Base-by-base conservation (phyloP, 2,113 vertebrate genomes). In the Chroicocephalus ridibundus region DNA sequence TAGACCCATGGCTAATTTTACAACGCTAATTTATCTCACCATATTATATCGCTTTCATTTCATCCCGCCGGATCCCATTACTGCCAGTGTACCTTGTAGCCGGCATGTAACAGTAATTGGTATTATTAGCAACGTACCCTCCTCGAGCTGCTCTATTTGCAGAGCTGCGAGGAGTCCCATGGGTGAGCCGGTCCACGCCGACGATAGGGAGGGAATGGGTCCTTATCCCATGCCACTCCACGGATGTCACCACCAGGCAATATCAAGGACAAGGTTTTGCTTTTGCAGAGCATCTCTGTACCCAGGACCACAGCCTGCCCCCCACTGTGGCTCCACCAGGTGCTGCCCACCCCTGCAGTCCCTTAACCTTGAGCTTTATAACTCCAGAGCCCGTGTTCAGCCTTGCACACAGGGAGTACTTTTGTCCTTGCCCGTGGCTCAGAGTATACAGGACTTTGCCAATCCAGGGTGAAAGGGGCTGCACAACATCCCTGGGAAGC, bases 1-100 rank as follows among this genome's bases (percentile, higher is more conserved):
- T 95, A 97, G 95, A 96, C 95, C 90, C 97, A 78, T 82, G 91
- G 95, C 97, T 97, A 97, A 97, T 97, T 97, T 97, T 93, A 95
- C 96, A 93, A 81, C 14, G 12, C 85, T 96, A 97, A 97, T 97
- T 97, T 97, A 97, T 97, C 96, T 97, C 95, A 81, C 86, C 96
- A 84, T 96, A 97, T 97, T 97, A 96, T 75, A 95, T 78, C 4
- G 57, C 95, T 96, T 96, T 95, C 95, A 95, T 97, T 97, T 89
- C 81, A 86, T 97, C 94, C 96, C 95, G 90, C 91, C 16, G 64
- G 94, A 97, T 96, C 95, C 94, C 95, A 93, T 97, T 97, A 97
- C 93, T 82, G 86, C 95, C 77, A 79, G 87, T 32, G 80, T 95
- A 96, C 97, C 96, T 97, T 96, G 96, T 94, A 96, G 95, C 92